phyloP scores from a whole-genome alignment of 2,113 vertebrate genomes.

The Lichenostomus cassidix region DNA sequence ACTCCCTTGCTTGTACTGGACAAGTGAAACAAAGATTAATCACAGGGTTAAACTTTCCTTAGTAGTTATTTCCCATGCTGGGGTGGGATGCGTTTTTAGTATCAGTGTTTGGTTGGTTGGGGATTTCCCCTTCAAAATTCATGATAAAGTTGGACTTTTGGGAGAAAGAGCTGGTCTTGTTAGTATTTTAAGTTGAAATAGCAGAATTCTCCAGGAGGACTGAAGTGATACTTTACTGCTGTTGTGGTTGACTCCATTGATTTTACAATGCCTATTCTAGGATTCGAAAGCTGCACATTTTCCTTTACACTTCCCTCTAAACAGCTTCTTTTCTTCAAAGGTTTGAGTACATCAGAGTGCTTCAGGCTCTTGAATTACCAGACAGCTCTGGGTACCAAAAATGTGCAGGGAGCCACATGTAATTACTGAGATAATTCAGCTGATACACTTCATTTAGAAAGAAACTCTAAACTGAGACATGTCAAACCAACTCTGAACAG shows the following conservation, averaged over 20 bases:
- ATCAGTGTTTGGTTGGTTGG: not conserved
- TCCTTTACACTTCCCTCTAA: not conserved
- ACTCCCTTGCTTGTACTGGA: not conserved
- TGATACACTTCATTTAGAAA: not conserved
- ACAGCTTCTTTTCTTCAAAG: not conserved
- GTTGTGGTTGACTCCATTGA: not conserved
- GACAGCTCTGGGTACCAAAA: not conserved
- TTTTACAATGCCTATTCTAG: not conserved
- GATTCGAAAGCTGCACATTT: not conserved
- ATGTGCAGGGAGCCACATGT: rapidly evolving
- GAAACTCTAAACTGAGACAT: not conserved
- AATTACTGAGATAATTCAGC: not conserved
- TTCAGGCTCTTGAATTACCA: not conserved
- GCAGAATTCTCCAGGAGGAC: not conserved
- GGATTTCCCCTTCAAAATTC: not conserved
- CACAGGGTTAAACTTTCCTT: not conserved
- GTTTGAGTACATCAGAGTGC: not conserved
- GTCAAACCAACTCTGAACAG: not conserved
- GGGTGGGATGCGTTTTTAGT: not conserved
- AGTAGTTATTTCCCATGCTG: not conserved
- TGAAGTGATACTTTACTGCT: not conserved
- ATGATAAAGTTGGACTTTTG: not conserved
- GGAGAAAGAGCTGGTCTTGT: not conserved
- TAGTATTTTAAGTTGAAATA: not conserved
- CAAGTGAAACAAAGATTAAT: not conserved